These are phyloP conservation scores for Carollia perspicillata DNA, from an alignment of 2,113 vertebrate species.

Conservation along the genomic window DNA sequence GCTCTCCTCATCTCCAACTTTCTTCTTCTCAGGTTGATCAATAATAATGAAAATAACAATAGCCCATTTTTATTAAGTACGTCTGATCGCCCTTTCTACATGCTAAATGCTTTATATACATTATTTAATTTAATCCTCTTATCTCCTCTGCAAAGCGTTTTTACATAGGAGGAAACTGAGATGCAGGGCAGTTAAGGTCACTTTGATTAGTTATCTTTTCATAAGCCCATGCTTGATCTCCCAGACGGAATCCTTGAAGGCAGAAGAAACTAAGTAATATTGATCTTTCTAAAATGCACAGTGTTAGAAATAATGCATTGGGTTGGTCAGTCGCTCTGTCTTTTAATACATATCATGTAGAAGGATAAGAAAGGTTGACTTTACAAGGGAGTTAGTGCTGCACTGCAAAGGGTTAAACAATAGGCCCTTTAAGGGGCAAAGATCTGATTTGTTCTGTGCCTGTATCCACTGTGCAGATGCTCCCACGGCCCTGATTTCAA, in stretches of 20 bases:
- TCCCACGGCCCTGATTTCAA: background rate
- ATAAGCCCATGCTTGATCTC: background rate
- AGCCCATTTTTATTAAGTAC: background rate
- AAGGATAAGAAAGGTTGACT: background rate
- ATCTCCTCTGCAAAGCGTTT: background rate
- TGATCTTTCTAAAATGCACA: background rate
- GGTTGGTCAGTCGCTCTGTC: background rate
- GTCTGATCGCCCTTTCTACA: background rate
- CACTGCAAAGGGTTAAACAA: background rate
- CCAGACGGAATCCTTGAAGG: background rate
- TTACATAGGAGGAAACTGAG: background rate
- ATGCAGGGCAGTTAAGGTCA: background rate
- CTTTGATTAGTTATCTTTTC: background rate
- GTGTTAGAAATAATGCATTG: background rate
- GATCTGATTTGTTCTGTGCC: rapidly evolving
- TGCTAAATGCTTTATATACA: background rate
- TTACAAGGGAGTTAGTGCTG: background rate
- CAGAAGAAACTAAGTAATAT: background rate
- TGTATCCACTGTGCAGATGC: background rate
- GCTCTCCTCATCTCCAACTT: background rate
- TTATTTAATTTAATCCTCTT: background rate
- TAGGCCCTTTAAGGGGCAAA: background rate
- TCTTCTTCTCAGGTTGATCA: background rate
- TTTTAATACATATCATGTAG: background rate
- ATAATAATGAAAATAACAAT: background rate